A percentile compares a stretch with the other conserved stretches of the same genome.
Conservation (phyloP, 1,140 invertebrate genomes). For the Asbolus verrucosus region DNA sequence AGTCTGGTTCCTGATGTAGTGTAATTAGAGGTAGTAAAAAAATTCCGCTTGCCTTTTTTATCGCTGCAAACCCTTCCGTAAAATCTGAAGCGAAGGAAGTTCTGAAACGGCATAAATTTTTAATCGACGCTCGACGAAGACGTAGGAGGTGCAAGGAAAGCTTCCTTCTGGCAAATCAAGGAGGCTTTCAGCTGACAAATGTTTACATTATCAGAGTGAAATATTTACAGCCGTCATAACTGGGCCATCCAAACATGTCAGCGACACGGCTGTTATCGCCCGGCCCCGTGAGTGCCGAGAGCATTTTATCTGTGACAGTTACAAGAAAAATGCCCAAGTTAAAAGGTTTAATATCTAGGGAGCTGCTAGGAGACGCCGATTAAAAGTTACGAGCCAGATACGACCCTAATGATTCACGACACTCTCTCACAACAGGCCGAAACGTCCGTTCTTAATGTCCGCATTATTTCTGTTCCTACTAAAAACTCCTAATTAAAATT, state of each 20-base stretch:
- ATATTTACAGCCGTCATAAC: slow-evolving; percentile 35
- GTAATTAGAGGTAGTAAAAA: slow-evolving; percentile 35
- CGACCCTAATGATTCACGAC: slow-evolving; percentile 46
- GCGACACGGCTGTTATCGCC: slow-evolving; percentile 35
- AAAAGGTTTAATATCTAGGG: slow-evolving; percentile 50
- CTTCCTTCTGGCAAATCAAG: slow-evolving; percentile 32
- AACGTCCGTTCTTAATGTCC: slow-evolving; percentile 7
- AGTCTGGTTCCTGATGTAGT: slow-evolving; percentile 14
- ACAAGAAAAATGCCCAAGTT: slow-evolving; percentile 48
- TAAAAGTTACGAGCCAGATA: slow-evolving; percentile 51
- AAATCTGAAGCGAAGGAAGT: slow-evolving; percentile 12
- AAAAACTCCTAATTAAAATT: slow-evolving; percentile 33
- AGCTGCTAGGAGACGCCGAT: slow-evolving; percentile 47
- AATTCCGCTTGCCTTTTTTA: slow-evolving; percentile 24
- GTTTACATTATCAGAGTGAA: slow-evolving; percentile 35
- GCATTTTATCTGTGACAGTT: slow-evolving; percentile 48
- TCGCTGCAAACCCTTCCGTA: not conserved
- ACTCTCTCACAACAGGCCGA: slow-evolving; percentile 32
- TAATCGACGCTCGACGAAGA: slow-evolving; percentile 9
- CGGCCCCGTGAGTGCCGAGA: slow-evolving; percentile 34
- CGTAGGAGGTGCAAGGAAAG: not conserved
- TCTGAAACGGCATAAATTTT: slow-evolving; percentile 23
- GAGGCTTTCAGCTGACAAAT: slow-evolving; percentile 26
- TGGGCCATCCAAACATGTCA: slow-evolving; percentile 38
- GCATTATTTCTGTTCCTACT: slow-evolving; percentile 8